Percentiles rank a stretch among this genome's conserved stretches.
phyloP scores from a whole-genome alignment of 37 sponge, comb jelly and placozoan species.

The Mnemiopsis leidyi region DNA sequence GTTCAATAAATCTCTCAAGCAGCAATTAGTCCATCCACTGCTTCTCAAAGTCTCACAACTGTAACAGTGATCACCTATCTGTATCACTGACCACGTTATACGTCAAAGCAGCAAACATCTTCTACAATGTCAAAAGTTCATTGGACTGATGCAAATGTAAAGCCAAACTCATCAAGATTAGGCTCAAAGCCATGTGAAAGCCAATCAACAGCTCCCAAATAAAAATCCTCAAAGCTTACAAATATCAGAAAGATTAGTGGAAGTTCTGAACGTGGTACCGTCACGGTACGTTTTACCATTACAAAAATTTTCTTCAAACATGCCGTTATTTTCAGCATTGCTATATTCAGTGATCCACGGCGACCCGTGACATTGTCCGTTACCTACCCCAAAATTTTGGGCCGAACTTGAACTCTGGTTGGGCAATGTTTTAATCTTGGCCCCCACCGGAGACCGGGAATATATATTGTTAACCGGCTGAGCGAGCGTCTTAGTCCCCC shows the following conservation, averaged over 20 bases:
- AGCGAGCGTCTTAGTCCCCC: conserved; percentile 19
- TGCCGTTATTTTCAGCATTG: not conserved
- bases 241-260: conserved; percentile 40
- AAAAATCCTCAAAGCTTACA: conserved; percentile 10
- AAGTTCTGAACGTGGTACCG: conserved; percentile 10
- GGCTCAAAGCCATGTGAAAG: no score
- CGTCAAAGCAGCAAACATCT: no score
- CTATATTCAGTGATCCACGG: not conserved
- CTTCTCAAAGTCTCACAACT: not conserved
- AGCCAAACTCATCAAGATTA: no score
- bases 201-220: conserved; percentile 8
- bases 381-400: conserved; percentile 56
- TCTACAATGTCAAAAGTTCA: no score
- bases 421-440: not conserved
- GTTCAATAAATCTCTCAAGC: not conserved
- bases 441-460: not conserved
- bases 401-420: not conserved
- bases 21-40: not conserved
- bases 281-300: not conserved
- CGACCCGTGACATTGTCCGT: conserved; percentile 13
- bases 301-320: not conserved
- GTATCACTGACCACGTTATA: no score
- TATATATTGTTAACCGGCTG: not conserved
- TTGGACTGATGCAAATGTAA: no score
- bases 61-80: not conserved